Conservation (phyloP, 2,888 invertebrate genomes). For the Oligia fasciuncula region DNA sequence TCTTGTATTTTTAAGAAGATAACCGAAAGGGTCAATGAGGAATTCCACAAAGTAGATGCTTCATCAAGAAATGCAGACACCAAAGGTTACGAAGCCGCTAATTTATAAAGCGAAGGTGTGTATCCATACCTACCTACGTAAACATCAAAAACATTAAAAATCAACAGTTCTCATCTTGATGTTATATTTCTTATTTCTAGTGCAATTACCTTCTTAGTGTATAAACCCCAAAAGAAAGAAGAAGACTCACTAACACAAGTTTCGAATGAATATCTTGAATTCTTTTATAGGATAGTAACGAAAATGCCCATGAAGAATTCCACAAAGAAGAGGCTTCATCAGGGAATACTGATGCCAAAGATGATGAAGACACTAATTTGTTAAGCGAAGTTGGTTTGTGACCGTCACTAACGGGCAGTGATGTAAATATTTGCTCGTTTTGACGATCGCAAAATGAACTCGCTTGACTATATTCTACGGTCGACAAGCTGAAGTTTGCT, state of each 20-base stretch:
- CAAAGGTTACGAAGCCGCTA: slow-evolving; percentile 4
- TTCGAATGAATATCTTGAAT: background rate
- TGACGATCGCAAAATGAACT: slow-evolving; percentile 91
- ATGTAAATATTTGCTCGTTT: slow-evolving; percentile 86
- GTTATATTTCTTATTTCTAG: background rate
- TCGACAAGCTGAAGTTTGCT: slow-evolving; percentile 9
- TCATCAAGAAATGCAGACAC: too few relatives aligned
- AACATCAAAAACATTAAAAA: slow-evolving; percentile 51
- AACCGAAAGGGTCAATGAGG: background rate
- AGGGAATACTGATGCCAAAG: background rate
- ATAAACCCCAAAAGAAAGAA: background rate
- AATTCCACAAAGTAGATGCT: background rate
- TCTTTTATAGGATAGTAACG: background rate
- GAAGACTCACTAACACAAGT: too few relatives aligned
- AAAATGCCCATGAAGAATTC: background rate
- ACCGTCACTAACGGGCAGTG: slow-evolving; percentile 91
- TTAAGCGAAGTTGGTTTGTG: slow-evolving; percentile 91
- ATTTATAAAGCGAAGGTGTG: slow-evolving; percentile 74
- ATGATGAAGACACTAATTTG: slow-evolving; percentile 65
- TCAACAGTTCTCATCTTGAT: background rate
- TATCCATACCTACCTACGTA: too few relatives aligned
- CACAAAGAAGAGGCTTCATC: background rate
- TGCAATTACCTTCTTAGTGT: background rate
- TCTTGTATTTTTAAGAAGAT: too few relatives aligned
- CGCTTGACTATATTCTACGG: slow-evolving; percentile 86